Base-by-base conservation (phyloP, 2,888 invertebrate genomes). In the Diadromus collaris region DNA sequence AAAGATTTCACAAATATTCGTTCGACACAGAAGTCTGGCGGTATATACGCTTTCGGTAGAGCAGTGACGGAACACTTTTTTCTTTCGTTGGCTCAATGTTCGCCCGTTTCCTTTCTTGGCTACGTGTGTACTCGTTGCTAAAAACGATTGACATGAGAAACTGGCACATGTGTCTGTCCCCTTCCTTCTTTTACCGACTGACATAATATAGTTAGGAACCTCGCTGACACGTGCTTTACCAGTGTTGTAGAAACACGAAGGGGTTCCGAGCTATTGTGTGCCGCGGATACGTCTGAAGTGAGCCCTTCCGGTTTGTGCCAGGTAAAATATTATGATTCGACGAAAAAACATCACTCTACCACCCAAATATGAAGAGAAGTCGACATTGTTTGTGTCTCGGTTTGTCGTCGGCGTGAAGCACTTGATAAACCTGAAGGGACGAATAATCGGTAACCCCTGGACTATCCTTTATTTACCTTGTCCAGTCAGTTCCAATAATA, bases 91-190 rank as follows among this genome's bases (percentile, higher is more conserved):
- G 65, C 38, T 41, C 51, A 65, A 7, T 16, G 13, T 21, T 71
- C 29, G 58, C 41, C 56, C 27, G 48, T 56, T 75, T 46, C 27
- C 54, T 63, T 38, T 61, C 24, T 60, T 46, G 38, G 44, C 58
- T 51, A 16, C 54, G 69, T 34, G 48, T 46, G 38, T 60, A 38
- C 46, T 61, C 46, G 70, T 54, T 44, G 10, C 34, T 34, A 19
- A 61, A 60, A 67, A 41, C 81, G 87, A 89, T 89, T 89, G 89
- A 89, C 89, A 84, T 90, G 89, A 85, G 88, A 90, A 90, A 84
- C 82, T 82, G 72, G 81, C 88, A 86, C 85, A 86, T 88, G 88
- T 82, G 81, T 58, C 77, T 86, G 87, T 86, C 86, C 34, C 68
- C 69, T 60, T 79, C 41, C 72, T 58, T 51, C 16, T 60, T 68